phyloP scores from a whole-genome alignment of 2,113 vertebrate species.

The Columba janthina region DNA sequence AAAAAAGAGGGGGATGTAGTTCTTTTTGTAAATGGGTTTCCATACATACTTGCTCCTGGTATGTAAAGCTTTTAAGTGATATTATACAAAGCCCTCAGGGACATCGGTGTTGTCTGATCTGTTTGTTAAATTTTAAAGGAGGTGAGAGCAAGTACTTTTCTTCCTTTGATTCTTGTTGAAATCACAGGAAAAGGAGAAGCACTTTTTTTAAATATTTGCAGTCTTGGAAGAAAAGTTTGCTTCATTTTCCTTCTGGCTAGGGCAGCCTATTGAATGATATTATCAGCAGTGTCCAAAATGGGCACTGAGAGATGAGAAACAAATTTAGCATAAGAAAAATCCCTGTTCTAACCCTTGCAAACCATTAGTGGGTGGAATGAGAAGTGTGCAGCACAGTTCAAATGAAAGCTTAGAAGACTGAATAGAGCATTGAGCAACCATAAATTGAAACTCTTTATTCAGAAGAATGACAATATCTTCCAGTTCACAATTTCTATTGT shows the following conservation, averaged over 20 bases:
- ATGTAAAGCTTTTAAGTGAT: not conserved
- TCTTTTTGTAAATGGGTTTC: not conserved
- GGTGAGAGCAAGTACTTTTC: not conserved
- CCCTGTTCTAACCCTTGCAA: not conserved
- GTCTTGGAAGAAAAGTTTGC: not conserved
- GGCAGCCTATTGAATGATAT: not conserved
- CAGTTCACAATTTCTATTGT: not conserved
- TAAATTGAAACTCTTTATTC: not conserved
- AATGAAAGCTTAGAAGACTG: not conserved
- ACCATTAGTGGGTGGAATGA: not conserved
- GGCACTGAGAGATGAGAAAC: not conserved
- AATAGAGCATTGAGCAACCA: not conserved
- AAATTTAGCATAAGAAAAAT: not conserved
- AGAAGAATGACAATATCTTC: not conserved
- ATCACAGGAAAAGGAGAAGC: not conserved
- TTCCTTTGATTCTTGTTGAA: not conserved
- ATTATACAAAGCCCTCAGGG: not conserved
- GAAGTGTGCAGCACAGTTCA: not conserved
- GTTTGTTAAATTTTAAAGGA: not conserved
- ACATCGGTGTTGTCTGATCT: rapidly evolving
- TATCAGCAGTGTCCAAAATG: not conserved
- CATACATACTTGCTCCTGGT: not conserved
- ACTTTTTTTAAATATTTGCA: not conserved
- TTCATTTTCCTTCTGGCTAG: not conserved
- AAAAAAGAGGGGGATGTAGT: not conserved